Percentiles rank a stretch among this genome's conserved stretches.
These are phyloP conservation scores for Spheniscus humboldti DNA, from an alignment of 2,797 vertebrate genomes.

Conservation along the genomic window DNA sequence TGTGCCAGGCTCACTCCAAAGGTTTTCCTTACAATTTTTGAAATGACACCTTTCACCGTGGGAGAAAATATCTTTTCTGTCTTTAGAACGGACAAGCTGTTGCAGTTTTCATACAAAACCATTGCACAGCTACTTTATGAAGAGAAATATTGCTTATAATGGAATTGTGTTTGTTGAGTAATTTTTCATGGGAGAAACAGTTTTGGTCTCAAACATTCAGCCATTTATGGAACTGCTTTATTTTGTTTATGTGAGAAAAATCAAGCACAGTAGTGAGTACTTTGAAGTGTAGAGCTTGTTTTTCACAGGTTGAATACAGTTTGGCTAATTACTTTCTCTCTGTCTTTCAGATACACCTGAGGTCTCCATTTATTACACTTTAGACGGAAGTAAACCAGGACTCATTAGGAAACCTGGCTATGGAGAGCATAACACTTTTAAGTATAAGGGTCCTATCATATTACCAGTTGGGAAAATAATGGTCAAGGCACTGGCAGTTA, in stretches of 20 bases:
- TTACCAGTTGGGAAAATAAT: constrained; percentile 85
- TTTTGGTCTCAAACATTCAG: not conserved
- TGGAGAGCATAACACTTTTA: constrained; percentile 74
- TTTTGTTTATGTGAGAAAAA: not conserved
- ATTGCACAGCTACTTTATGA: not conserved
- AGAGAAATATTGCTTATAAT: not conserved
- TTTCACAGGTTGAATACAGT: not conserved
- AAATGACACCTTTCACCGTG: not conserved
- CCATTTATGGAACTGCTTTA: not conserved
- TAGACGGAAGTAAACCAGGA: constrained; percentile 88
- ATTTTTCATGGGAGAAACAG: not conserved
- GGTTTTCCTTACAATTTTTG: not conserved
- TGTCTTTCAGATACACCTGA: constrained; percentile 80
- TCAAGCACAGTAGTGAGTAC: not conserved
- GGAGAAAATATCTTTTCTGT: not conserved
- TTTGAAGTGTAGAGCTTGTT: not conserved
- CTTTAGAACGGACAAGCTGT: not conserved
- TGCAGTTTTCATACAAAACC: not conserved
- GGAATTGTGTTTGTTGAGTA: not conserved
- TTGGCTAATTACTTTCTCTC: not conserved
- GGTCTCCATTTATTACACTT: constrained; percentile 84
- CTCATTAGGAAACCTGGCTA: constrained; percentile 64
- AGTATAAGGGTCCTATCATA: constrained; percentile 80
- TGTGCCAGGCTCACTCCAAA: not conserved
- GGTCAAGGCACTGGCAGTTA: constrained; percentile 84